A percentile compares a stretch with the other conserved stretches of the same genome.
These are phyloP conservation scores for Phalacrocorax brasilianus DNA, from an alignment of 2,113 vertebrate species.

Conservation along the genomic window DNA sequence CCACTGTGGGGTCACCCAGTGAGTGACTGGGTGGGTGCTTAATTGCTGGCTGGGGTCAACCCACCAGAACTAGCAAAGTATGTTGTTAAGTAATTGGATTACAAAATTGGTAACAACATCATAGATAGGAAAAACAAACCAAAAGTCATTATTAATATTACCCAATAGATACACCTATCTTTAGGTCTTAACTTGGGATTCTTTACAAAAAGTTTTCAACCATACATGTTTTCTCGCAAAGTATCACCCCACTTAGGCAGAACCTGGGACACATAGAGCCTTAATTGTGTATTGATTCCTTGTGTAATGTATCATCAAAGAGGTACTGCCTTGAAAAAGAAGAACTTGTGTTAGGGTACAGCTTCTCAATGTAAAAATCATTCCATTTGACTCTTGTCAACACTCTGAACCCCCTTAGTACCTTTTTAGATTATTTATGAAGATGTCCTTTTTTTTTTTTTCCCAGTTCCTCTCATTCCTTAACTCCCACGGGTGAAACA, in stretches of 20 bases:
- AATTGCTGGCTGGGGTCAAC: background rate
- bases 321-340: background rate
- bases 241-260: background rate
- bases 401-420: background rate
- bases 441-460: background rate
- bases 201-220: background rate
- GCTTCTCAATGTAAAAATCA: background rate
- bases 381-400: background rate
- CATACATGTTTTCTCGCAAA: background rate
- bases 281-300: background rate
- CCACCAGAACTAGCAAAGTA: background rate
- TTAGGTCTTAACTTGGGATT: background rate
- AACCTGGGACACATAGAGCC: background rate
- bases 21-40: background rate
- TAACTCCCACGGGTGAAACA: background rate
- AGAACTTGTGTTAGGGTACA: background rate
- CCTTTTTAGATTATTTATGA: background rate
- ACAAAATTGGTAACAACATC: background rate
- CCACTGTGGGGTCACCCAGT: background rate
- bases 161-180: background rate
- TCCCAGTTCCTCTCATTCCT: background rate
- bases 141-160: background rate
- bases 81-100: background rate
- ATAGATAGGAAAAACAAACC: background rate
- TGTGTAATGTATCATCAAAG: background rate